These are phyloP conservation scores for Andrena trimmerana DNA, from an alignment of 2,888 invertebrate genomes.

Conservation along the genomic window DNA sequence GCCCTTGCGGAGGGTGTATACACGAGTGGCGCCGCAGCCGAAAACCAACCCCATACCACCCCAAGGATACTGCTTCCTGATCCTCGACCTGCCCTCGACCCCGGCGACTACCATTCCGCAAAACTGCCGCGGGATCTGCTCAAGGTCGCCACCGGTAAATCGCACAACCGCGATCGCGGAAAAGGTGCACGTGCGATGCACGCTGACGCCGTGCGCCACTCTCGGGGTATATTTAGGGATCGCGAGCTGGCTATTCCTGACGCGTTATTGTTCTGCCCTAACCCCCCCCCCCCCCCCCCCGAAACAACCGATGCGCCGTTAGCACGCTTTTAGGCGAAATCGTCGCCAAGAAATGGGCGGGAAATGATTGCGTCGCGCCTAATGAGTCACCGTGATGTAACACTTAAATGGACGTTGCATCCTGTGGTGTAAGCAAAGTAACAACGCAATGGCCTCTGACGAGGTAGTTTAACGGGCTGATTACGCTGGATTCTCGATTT, in stretches of 20 bases:
- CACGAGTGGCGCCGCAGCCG: not conserved
- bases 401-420: not conserved
- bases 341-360: not conserved
- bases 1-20: not conserved
- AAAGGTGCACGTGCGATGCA: slow-evolving; percentile 28
- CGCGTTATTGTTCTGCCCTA: not conserved
- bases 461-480: not conserved
- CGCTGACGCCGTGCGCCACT: slow-evolving; percentile 8
- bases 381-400: not conserved
- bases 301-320: no score
- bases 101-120: slow-evolving; percentile 3
- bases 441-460: not conserved
- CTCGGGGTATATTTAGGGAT: slow-evolving; percentile 24
- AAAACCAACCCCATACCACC: not conserved
- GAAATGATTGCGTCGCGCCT: not conserved
- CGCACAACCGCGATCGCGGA: not conserved
- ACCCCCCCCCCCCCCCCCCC: not conserved
- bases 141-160: slow-evolving; percentile 48
- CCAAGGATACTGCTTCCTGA: slow-evolving; percentile 5
- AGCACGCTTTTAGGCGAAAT: not conserved
- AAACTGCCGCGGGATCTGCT: slow-evolving; percentile 18
- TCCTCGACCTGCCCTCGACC: slow-evolving; percentile 40
- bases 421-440: not conserved
- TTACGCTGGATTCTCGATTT: not conserved
- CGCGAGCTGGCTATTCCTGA: slow-evolving; percentile 4